Conservation (phyloP, 2,797 vertebrate species). For the Rhadinocentrus ornatus region DNA sequence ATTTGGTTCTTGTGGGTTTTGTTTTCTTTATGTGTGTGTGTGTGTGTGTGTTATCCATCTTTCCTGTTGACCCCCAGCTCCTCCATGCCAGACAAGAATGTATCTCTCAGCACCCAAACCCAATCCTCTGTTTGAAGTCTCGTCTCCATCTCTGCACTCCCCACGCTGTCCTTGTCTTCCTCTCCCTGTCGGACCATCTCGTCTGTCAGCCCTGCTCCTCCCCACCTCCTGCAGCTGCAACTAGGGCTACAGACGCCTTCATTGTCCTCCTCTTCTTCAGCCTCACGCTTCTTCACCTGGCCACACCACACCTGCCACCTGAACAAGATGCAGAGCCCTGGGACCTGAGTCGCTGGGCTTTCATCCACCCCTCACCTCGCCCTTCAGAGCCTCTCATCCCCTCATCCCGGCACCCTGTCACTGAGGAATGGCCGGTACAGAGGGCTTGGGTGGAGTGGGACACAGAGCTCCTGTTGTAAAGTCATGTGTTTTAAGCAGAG, state of each 20-base stretch:
- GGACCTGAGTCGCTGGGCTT: slow-evolving; percentile 57
- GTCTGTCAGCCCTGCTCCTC: slow-evolving; percentile 79
- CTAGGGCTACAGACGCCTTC: slow-evolving; percentile 73
- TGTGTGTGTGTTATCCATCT: slow-evolving; percentile 48
- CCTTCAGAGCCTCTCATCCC: slow-evolving; percentile 61
- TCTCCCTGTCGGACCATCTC: slow-evolving; percentile 68
- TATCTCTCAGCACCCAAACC: slow-evolving; percentile 77
- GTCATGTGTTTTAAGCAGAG: slow-evolving; percentile 63
- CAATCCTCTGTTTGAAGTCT: slow-evolving; percentile 83
- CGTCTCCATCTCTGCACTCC: slow-evolving; percentile 68
- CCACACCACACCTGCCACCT: slow-evolving; percentile 85
- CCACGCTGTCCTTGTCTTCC: slow-evolving; percentile 63
- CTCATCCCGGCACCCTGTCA: slow-evolving; percentile 75
- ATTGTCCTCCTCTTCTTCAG: slow-evolving; percentile 78
- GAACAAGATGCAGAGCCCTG: slow-evolving; percentile 63
- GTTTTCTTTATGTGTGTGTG: neutral
- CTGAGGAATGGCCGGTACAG: slow-evolving; percentile 76
- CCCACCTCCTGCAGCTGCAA: slow-evolving; percentile 80
- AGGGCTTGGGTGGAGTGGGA: slow-evolving; percentile 34
- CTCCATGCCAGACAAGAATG: slow-evolving; percentile 79
- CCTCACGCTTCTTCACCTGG: slow-evolving; percentile 74
- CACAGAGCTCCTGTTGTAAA: slow-evolving; percentile 70
- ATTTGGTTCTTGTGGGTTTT: slow-evolving; percentile 58
- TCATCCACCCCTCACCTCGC: slow-evolving; percentile 67
- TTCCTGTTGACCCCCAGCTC: slow-evolving; percentile 49